phyloP scores from a whole-genome alignment of 2,113 vertebrate species.

The Fregata magnificens region DNA sequence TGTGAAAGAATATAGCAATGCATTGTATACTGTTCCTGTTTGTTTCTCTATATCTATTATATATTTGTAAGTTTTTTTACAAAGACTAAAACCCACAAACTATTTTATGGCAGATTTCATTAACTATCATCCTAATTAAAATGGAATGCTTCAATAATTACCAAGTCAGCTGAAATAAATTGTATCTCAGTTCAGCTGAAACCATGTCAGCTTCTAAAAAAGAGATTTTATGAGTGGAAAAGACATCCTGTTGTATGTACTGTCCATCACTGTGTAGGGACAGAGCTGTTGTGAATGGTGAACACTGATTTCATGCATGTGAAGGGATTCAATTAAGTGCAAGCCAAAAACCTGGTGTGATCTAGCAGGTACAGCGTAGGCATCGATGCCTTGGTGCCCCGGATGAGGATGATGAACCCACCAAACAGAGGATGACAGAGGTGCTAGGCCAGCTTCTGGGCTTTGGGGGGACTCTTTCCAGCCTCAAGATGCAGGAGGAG shows the following conservation, averaged over 20 bases:
- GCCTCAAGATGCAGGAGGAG: not conserved
- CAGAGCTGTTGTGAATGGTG: not conserved
- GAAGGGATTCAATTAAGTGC: not conserved
- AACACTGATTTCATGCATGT: not conserved
- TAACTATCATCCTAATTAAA: not conserved
- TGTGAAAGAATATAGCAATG: not conserved
- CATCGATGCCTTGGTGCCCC: not conserved
- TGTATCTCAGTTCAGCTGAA: not conserved
- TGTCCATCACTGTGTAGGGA: not conserved
- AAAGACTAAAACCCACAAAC: not conserved
- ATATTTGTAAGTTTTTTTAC: not conserved
- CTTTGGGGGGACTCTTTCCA: not conserved
- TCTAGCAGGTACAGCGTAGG: not conserved
- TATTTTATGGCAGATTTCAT: not conserved
- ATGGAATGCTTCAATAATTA: not conserved
- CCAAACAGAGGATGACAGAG: not conserved
- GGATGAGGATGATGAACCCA: accelerated
- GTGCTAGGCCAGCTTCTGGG: not conserved
- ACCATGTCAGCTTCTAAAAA: not conserved
- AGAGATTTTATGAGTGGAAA: not conserved
- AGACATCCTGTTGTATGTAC: not conserved
- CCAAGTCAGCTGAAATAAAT: not conserved
- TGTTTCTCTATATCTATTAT: not conserved
- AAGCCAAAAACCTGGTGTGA: accelerated
- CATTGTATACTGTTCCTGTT: not conserved